Evolutionary conservation across 2,797 vertebrate species (phyloP), one percentile per base, ranked within the genome.

Genomic region (Myiotriccus ornatus): DNA sequence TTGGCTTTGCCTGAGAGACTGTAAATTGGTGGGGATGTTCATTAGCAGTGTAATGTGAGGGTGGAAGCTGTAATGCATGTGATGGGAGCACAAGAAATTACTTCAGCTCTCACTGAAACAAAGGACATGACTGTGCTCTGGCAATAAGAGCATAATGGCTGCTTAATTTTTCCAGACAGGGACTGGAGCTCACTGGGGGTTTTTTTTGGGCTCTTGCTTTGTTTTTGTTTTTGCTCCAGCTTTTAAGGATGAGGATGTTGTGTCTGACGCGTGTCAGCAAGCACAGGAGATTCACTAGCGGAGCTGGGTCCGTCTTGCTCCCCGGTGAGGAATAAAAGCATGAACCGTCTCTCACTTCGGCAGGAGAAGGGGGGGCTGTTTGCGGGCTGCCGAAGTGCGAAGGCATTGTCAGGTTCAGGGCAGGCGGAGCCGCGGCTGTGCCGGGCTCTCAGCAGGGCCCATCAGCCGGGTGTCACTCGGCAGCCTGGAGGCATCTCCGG

Each of bases 171-270:
- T 89, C 71, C 83, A 93, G 90, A 75, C 93, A 44, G 50, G 55
- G 78, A 50, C 60, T 50, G 83, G 30, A 59, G 47, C 57, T 84
- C 77, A 13, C 28, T 44, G 69, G 28, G 69, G 25, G 8, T 4
- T 0, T 49, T 74, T 81, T 79, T 44, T 44, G 63, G 83, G 73
- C 83, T 87, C 67, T 92, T 78, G 60, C 39, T 94, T 88, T 56
- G 60, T 44, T 90, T 94, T 79, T 81, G 75, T 47, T 96, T 96
- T 84, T 35, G 41, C 86, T 91, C 28, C 85, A 87, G 89, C 90
- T 94, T 91, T 91, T 65, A 78, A 85, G 87, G 92, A 95, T 85
- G 94, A 79, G 78, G 84, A 79, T 93, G 79, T 92, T 92, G 70
- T 84, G 88, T 91, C 93, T 90, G 92, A 83, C 86, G 80, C 92